Evolutionary conservation across 2,797 vertebrate species (phyloP).

Genomic region (Dendrocincla tyrannina): DNA sequence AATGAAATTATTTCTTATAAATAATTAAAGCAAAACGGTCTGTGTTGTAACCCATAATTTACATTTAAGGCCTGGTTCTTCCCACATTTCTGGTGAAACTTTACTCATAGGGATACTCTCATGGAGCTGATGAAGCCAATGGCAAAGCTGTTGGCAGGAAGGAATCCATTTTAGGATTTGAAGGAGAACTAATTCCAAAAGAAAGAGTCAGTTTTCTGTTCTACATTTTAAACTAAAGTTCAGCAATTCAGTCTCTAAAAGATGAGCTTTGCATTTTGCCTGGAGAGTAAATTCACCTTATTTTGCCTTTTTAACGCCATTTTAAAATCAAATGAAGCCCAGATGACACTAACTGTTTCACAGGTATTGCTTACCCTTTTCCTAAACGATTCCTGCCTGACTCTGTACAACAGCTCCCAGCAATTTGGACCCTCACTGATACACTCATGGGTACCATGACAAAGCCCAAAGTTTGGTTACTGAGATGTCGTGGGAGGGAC

Average conservation of each 20-base stretch:
- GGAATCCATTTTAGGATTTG: not conserved
- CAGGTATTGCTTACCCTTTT: not conserved
- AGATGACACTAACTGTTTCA: not conserved
- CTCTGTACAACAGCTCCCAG: not conserved
- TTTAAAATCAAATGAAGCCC: not conserved
- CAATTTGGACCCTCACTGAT: not conserved
- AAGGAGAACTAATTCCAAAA: not conserved
- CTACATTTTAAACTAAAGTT: not conserved
- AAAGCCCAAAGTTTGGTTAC: not conserved
- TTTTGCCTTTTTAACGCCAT: not conserved
- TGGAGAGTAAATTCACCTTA: not conserved
- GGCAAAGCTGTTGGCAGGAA: not conserved
- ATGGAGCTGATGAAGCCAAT: not conserved
- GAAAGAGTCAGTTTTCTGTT: not conserved
- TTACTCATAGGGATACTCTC: not conserved
- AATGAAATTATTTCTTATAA: constrained; percentile 42
- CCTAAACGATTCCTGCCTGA: not conserved
- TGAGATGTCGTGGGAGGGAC: not conserved
- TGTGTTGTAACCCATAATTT: not conserved
- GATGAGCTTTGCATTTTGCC: not conserved
- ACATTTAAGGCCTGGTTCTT: not conserved
- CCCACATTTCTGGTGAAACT: not conserved
- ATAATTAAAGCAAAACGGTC: constrained; percentile 30
- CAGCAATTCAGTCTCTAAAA: not conserved
- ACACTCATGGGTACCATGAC: not conserved